A percentile compares a stretch with the other conserved stretches of the same genome.
Conservation (phyloP, 2,113 vertebrate species). For the Limanda limanda region DNA sequence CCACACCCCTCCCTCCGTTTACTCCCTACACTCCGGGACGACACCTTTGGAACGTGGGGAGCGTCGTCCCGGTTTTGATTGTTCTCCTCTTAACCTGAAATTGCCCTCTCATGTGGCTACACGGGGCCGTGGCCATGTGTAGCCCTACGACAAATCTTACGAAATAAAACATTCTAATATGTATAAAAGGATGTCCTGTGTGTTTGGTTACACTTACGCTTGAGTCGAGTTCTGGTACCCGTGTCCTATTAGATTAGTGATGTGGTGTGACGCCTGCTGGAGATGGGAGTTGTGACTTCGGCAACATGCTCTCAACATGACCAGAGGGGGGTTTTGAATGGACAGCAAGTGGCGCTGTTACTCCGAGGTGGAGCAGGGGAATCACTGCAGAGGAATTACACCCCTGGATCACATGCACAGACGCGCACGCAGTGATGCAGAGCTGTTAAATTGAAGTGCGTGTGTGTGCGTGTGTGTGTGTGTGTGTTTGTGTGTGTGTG, state of each 20-base stretch:
- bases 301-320: constrained; percentile 16
- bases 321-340: constrained; percentile 22
- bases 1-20: constrained; percentile 29
- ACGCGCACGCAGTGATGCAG: constrained; percentile 19
- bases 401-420: not conserved
- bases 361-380: constrained; percentile 15
- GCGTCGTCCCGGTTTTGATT: constrained; percentile 72
- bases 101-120: constrained; percentile 66
- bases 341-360: constrained; percentile 74
- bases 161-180: constrained; percentile 62
- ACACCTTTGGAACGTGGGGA: constrained; percentile 34
- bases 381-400: constrained; percentile 54
- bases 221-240: constrained; percentile 11
- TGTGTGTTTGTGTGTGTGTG: too few relatives aligned
- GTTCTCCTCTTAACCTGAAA: constrained; percentile 80
- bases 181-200: constrained; percentile 41
- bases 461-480: not conserved
- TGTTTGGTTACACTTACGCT: constrained; percentile 11
- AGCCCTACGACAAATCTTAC: constrained; percentile 42
- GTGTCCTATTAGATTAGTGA: constrained; percentile 2
- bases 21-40: constrained; percentile 47
- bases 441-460: not conserved
- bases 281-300: constrained; percentile 19
- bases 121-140: constrained; percentile 14
- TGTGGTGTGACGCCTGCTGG: not conserved